Evolutionary conservation across 2,797 vertebrate species (phyloP), one percentile per base, ranked within the genome.

Genomic region (Tiaroga cobitis): DNA sequence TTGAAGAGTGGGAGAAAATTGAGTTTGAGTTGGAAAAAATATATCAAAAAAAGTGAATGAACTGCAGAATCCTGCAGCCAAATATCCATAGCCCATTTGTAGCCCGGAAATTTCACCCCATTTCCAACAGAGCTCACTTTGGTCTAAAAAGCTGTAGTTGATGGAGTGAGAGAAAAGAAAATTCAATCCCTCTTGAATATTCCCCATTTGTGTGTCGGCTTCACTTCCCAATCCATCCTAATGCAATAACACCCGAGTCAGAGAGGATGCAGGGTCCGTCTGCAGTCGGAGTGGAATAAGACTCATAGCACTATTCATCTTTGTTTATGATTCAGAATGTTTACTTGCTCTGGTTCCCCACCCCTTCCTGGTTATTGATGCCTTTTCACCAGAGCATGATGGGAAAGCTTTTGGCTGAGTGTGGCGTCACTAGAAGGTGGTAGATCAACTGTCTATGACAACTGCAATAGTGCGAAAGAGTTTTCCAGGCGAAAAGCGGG

Each of bases 191-290:
- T 77, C 85, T 70, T 49, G 80, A 76, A 82, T 80, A 80, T 85
- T 86, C 84, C 56, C 76, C 80, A 81, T 88, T 88, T 89, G 81
- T 75, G 80, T 29, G 81, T 59, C 77, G 19, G 41, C 74, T 76
- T 76, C 76, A 80, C 80, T 86, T 84, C 81, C 85, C 77, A 84
- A 81, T 87, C 88, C 82, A 87, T 89, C 81, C 77, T 88, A 90
- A 90, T 88, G 85, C 85, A 85, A 80, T 88, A 86, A 76, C 37
- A 49, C 59, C 32, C 26, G 21, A 83, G 84, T 74, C 54, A 34
- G 82, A 80, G 49, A 81, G 67, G 34, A 84, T 85, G 63, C 67
- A 70, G 80, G 49, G 51, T 68, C 81, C 80, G n/a, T 87, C 67
- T 85, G 69, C 81, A 70, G 59, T 51, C 26, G 18, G 68, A 56